Conservation (phyloP, 2,113 vertebrate genomes). For the Rhodinocichla rosea region DNA sequence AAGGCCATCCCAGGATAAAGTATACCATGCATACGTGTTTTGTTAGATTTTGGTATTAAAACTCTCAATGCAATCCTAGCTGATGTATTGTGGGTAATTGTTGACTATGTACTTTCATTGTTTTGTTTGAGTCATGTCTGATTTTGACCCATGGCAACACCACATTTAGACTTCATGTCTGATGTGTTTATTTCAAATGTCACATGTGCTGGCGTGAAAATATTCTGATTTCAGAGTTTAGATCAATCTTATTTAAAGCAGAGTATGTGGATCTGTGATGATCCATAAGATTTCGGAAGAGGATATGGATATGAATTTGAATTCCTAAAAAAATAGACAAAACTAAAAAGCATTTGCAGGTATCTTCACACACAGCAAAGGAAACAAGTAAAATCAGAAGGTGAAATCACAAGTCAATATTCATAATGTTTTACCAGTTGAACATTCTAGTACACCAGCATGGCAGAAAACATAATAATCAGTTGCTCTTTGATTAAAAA, state of each 20-base stretch:
- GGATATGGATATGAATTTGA: neutral
- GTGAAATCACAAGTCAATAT: neutral
- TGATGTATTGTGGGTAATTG: neutral
- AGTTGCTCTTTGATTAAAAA: neutral
- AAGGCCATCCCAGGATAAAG: neutral
- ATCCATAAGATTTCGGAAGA: neutral
- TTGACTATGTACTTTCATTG: neutral
- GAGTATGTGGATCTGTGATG: neutral
- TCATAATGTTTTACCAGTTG: neutral
- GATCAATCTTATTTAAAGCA: neutral
- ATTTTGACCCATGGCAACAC: neutral
- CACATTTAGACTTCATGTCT: neutral
- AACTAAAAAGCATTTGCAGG: neutral
- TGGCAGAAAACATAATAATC: neutral
- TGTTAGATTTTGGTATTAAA: neutral
- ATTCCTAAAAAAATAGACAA: neutral
- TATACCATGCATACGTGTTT: rapidly evolving
- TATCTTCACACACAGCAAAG: neutral
- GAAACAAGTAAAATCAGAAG: neutral
- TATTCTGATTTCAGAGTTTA: neutral
- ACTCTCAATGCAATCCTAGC: neutral
- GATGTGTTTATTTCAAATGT: neutral
- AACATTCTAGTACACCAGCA: neutral
- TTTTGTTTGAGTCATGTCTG: neutral
- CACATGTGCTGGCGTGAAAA: neutral